phyloP scores from a whole-genome alignment of 2,888 invertebrate genomes.

The Julus scandinavius region DNA sequence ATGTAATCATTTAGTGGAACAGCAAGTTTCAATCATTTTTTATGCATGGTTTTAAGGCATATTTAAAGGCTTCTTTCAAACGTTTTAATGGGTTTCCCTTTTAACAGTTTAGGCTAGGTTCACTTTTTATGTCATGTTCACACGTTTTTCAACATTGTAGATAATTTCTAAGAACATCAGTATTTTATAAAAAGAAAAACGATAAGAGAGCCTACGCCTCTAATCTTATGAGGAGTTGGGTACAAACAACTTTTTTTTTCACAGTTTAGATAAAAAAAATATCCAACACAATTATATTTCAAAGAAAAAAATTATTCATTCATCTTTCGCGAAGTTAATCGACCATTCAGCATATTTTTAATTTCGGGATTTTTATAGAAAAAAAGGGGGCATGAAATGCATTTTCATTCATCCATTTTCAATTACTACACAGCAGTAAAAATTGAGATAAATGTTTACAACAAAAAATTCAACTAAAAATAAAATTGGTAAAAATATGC shows the following conservation, averaged over 20 bases:
- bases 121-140: background rate
- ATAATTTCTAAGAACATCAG: conserved; percentile 23
- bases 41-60: background rate
- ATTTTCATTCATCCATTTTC: conserved; percentile 29
- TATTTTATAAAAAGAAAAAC: background rate
- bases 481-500: no score
- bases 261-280: background rate
- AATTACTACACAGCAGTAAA: background rate
- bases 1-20: conserved; percentile 53
- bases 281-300: background rate
- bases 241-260: conserved; percentile 37
- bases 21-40: background rate
- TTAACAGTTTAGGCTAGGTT: background rate
- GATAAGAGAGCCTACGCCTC: background rate
- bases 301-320: background rate
- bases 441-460: background rate
- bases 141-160: background rate
- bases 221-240: conserved; percentile 16
- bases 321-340: conserved; percentile 34
- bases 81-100: background rate
- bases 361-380: background rate
- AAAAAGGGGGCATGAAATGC: conserved; percentile 5
- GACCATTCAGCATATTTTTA: conserved; percentile 26
- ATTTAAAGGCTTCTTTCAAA: background rate
- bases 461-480: background rate